These are phyloP conservation scores for Zaprionus nigranus DNA, from an alignment of 1,140 invertebrate genomes.

Conservation along the genomic window DNA sequence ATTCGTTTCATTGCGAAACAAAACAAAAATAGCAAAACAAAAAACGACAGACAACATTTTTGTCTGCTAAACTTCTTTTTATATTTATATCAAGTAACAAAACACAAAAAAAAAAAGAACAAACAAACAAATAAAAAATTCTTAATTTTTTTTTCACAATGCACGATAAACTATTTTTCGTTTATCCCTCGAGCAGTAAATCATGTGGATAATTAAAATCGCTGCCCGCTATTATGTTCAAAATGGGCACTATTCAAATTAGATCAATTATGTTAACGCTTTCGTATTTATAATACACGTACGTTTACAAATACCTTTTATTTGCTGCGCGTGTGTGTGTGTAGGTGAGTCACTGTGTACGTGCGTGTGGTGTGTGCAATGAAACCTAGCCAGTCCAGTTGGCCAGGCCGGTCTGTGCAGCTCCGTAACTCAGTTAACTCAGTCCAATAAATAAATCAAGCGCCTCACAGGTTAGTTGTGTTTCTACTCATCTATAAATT, in stretches of 20 bases:
- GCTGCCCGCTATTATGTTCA: constrained; percentile 49
- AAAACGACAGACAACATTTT: constrained; percentile 10
- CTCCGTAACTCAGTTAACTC: constrained; percentile 73
- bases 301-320: constrained; percentile 5
- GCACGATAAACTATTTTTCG: constrained; percentile 13
- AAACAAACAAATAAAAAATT: constrained; percentile 5
- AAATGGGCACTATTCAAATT: constrained; percentile 47
- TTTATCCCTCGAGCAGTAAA: not conserved
- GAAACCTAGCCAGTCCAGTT: constrained; percentile 69
- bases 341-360: not conserved
- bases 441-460: constrained; percentile 67
- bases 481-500: constrained; percentile 76
- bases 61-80: constrained; percentile 14
- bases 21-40: constrained; percentile 8
- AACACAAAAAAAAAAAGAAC: not conserved
- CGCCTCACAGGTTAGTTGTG: constrained; percentile 83
- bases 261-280: constrained; percentile 47
- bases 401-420: constrained; percentile 68
- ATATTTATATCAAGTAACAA: constrained; percentile 25
- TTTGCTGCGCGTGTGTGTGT: not conserved
- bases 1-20: constrained; percentile 37
- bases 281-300: constrained; percentile 14
- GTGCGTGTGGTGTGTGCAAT: constrained; percentile 39
- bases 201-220: constrained; percentile 33
- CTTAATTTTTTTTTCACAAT: constrained; percentile 40